Conservation (phyloP, 2,797 vertebrate species). For the Cuniculus paca region DNA sequence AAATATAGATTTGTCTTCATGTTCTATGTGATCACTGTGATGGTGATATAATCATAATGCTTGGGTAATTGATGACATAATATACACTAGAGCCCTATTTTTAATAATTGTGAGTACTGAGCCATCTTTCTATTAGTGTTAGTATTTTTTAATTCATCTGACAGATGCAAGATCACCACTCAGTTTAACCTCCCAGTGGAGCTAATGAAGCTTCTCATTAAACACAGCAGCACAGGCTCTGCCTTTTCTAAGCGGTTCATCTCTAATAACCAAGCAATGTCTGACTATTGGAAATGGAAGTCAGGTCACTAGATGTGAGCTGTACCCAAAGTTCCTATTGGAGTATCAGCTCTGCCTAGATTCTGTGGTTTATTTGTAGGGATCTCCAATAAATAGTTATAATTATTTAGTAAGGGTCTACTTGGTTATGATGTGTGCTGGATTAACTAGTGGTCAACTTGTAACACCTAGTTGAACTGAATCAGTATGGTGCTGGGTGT, state of each 20-base stretch:
- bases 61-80: accelerated
- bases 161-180: background rate
- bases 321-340: accelerated
- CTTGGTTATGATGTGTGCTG: background rate
- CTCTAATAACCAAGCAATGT: background rate
- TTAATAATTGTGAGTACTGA: background rate
- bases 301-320: too few relatives aligned
- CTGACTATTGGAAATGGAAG: too few relatives aligned
- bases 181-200: background rate
- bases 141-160: background rate
- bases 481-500: too few relatives aligned
- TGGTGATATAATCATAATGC: background rate
- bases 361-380: background rate
- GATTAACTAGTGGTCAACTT: background rate
- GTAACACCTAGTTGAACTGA: too few relatives aligned
- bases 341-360: too few relatives aligned
- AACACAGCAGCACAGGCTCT: accelerated
- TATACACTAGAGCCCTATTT: accelerated
- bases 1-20: background rate
- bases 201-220: background rate
- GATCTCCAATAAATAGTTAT: background rate
- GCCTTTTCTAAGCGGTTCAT: accelerated
- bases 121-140: background rate
- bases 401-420: background rate
- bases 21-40: background rate